Evolutionary conservation across 2,797 vertebrate genomes (phyloP).

Genomic region (Poecilia velifera): DNA sequence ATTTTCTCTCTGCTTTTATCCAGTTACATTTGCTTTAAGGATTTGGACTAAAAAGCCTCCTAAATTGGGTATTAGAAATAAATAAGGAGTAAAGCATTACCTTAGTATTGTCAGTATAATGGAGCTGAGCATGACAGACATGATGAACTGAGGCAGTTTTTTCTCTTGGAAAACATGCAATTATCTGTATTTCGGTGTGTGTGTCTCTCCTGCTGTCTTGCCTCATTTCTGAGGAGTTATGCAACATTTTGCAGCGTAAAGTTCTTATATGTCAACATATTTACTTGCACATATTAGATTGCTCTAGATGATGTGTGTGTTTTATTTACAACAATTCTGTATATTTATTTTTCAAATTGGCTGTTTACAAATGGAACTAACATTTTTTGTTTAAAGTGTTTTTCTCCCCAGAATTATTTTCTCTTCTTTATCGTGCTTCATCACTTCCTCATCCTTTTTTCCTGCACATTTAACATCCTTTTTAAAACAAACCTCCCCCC

Average conservation of each 20-base stretch:
- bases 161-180: slow-evolving; percentile 40
- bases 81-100: not conserved
- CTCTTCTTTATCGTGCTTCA: not conserved
- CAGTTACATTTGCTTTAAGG: slow-evolving; percentile 38
- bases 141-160: slow-evolving; percentile 11
- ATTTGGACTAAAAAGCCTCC: not conserved
- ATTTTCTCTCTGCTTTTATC: slow-evolving; percentile 29
- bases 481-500: not conserved
- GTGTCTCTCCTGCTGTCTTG: slow-evolving; percentile 7
- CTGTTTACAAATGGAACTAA: not conserved
- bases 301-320: not conserved
- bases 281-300: slow-evolving; percentile 4
- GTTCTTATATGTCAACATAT: not conserved
- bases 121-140: slow-evolving; percentile 1
- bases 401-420: not conserved
- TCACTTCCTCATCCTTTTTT: slow-evolving; percentile 23
- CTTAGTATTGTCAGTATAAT: not conserved
- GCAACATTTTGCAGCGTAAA: not conserved
- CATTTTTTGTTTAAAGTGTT: slow-evolving; percentile 17
- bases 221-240: not conserved
- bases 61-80: slow-evolving; percentile 1
- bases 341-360: slow-evolving; percentile 8
- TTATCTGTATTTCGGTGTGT: slow-evolving; percentile 27
- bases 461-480: slow-evolving; percentile 20
- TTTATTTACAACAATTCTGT: slow-evolving; percentile 13